A percentile compares a stretch with the other conserved stretches of the same genome.
Conservation (phyloP, 2,113 vertebrate genomes). For the Dascyllus trimaculatus region DNA sequence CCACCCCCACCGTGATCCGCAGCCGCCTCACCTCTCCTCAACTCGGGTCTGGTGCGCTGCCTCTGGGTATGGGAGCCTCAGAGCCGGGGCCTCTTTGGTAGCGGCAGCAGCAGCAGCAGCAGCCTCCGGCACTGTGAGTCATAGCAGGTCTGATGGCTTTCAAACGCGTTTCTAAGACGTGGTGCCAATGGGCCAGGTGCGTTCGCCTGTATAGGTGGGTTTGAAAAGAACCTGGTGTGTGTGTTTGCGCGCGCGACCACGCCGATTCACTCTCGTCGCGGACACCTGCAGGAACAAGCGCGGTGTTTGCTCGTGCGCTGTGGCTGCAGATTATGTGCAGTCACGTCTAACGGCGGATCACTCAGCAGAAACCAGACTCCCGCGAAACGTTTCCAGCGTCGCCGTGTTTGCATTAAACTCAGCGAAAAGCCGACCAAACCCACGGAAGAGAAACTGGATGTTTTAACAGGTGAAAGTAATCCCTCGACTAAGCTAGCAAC, state of each 20-base stretch:
- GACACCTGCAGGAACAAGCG: slow-evolving; percentile 67
- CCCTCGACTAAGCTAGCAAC: slow-evolving; percentile 20
- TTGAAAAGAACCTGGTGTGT: slow-evolving; percentile 53
- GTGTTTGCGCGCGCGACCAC: slow-evolving; percentile 45
- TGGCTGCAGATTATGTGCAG: slow-evolving; percentile 40
- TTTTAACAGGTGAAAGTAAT: slow-evolving; percentile 60
- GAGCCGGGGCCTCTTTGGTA: slow-evolving; percentile 54
- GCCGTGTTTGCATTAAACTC: slow-evolving; percentile 29
- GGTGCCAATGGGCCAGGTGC: slow-evolving; percentile 69
- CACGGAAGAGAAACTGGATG: slow-evolving; percentile 13
- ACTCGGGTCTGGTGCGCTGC: slow-evolving; percentile 25
- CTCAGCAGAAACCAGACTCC: slow-evolving; percentile 22
- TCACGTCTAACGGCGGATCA: slow-evolving; percentile 42
- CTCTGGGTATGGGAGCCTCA: slow-evolving; percentile 43
- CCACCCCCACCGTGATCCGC: slow-evolving; percentile 5
- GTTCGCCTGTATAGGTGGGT: slow-evolving; percentile 44
- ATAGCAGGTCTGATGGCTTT: slow-evolving; percentile 64
- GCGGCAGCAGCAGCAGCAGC: background rate
- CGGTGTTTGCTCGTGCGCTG: slow-evolving; percentile 46
- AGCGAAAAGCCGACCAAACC: slow-evolving; percentile 14
- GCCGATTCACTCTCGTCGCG: slow-evolving; percentile 31
- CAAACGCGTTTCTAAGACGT: slow-evolving; percentile 68
- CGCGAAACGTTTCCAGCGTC: background rate
- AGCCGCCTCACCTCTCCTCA: slow-evolving; percentile 47
- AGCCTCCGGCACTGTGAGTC: slow-evolving; percentile 59